Conservation (phyloP, 1,140 invertebrate species). For the Aphaenogaster ashmeadi region DNA sequence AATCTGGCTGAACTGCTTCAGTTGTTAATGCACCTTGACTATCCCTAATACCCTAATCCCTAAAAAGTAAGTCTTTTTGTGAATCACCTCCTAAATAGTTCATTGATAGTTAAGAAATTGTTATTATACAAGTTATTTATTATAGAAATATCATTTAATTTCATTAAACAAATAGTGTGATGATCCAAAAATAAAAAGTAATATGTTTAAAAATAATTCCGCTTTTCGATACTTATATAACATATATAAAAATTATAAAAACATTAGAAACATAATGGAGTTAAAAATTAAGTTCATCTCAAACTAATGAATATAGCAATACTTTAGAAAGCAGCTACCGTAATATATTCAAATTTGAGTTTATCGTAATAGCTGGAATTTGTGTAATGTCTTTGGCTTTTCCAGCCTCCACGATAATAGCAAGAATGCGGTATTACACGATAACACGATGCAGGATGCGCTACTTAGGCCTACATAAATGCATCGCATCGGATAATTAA, state of each 20-base stretch:
- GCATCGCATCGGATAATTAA: slow-evolving; percentile 65
- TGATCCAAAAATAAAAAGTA: not conserved
- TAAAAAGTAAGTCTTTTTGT: slow-evolving; percentile 54
- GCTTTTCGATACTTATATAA: not conserved
- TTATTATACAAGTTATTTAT: not conserved
- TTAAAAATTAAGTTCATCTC: not conserved
- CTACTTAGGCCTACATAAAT: slow-evolving; percentile 66
- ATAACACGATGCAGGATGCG: slow-evolving; percentile 48
- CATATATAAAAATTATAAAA: not conserved
- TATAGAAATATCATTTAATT: not conserved
- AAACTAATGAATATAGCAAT: not conserved
- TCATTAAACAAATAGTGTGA: not conserved
- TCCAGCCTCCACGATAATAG: not conserved
- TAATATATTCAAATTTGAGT: slow-evolving; percentile 15
- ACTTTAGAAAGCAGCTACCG: not conserved
- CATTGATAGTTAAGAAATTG: too few species aligned
- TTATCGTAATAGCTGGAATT: not conserved
- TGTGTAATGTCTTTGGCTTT: not conserved
- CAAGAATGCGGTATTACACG: slow-evolving; percentile 44
- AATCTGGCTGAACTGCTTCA: not conserved
- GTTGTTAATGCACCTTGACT: slow-evolving; percentile 41
- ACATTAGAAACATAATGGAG: not conserved
- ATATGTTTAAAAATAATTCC: not conserved
- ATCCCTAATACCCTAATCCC: not conserved
- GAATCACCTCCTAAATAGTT: slow-evolving; percentile 4